Conservation (phyloP, 2,888 invertebrate species). For the Eupeodes latifasciatus region DNA sequence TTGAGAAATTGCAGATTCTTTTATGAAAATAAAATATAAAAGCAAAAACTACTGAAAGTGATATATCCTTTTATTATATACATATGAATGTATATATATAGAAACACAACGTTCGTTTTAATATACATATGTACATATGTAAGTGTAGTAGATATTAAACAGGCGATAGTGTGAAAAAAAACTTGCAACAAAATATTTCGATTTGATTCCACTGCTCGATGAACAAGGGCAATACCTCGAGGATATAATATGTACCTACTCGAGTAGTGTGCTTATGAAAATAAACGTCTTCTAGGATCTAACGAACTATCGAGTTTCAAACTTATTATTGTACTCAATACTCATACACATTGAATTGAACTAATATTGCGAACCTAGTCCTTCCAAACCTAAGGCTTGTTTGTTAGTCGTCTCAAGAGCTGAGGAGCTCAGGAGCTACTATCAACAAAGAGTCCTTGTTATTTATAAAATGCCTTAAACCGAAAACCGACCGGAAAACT, state of each 20-base stretch:
- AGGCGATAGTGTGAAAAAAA: not conserved
- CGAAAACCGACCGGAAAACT: not conserved
- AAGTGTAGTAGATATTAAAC: not conserved
- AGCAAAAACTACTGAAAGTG: conserved; percentile 21
- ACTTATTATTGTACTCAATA: not conserved
- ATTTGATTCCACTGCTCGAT: conserved; percentile 18
- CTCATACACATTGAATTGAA: no score
- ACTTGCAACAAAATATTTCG: conserved; percentile 32
- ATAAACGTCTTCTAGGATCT: not conserved
- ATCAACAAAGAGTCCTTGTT: not conserved
- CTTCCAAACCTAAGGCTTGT: not conserved
- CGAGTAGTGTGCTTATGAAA: not conserved
- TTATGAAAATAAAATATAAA: not conserved
- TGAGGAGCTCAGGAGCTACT: not conserved
- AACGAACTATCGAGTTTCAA: conserved; percentile 20
- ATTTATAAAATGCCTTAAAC: not conserved
- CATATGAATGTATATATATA: not conserved
- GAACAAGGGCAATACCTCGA: conserved; percentile 22
- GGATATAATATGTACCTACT: not conserved
- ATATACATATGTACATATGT: not conserved
- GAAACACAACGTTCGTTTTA: conserved; percentile 15
- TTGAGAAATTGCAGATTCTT: conserved; percentile 37
- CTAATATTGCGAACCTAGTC: not conserved
- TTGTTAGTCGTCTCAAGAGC: not conserved
- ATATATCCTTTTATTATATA: conserved; percentile 21